Evolutionary conservation across 1,140 invertebrate genomes (phyloP), one percentile per base, ranked within the genome.

Genomic region (Drosophila sucinea): DNA sequence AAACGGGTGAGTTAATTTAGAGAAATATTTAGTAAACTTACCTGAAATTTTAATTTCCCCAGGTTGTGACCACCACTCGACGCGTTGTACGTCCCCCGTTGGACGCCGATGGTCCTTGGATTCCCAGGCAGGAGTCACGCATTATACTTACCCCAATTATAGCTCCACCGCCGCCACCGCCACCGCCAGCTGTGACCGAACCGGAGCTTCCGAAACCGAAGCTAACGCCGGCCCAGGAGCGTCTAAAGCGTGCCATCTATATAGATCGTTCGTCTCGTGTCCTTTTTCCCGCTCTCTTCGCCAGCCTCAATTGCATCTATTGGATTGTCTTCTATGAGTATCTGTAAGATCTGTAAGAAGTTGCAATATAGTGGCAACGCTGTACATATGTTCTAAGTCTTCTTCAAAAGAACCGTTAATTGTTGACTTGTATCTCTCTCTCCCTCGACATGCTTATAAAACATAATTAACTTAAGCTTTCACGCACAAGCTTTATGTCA

Each of bases 301-400:
- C 96, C 29, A 92, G 97, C 55, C 94, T 98, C 10, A 98, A 98
- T 92, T 94, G 94, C 71, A 96, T 96, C 71, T 98, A 98, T 91
- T 98, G 97, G 97, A 94, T 96, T 67, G 95, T 96, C 90, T 98
- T 98, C 92, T 96, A 95, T 27, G 95, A 97, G 87, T 97, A 96
- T 92, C 95, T 97, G 90, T 96, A 95, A 90, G 70, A 71, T 62
- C 8, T 11, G 11, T 11, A 40, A 40, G 1, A 10, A 40, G 10
- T 40, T 40, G 38, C 38, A 41, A 41, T n/a, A 17, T 38, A 38
- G 30, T 38, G 56, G 47, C 58, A 60, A 58, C 56, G 63, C 47
- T 82, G 82, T 85, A 86, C 74, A 85, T 86, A 85, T 67, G 69
- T 65, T 70, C 33, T 67, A 40, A 55, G 17, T 82, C 35, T 44